Evolutionary conservation across 1,140 invertebrate species (phyloP).

Genomic region (Drosophila punjabiensis): DNA sequence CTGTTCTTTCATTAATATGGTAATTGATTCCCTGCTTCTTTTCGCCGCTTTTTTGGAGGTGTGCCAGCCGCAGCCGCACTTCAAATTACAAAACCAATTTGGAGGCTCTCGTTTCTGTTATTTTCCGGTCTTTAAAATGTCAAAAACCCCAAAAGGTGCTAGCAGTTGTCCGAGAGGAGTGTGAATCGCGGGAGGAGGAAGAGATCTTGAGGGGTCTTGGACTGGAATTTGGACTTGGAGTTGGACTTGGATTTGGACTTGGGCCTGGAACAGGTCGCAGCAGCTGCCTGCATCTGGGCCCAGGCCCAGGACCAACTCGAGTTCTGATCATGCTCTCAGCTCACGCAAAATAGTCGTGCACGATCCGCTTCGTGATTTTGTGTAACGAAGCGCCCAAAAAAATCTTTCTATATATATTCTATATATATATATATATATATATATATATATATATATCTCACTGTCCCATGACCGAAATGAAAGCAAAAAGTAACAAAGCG

Average conservation of each 20-base stretch:
- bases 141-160: constrained; percentile 42
- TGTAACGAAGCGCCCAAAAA: constrained; percentile 83
- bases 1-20: background rate
- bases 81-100: constrained; percentile 46
- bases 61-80: constrained; percentile 18
- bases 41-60: background rate
- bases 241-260: background rate
- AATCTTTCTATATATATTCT: constrained; percentile 50
- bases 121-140: constrained; percentile 36
- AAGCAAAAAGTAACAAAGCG: constrained; percentile 69
- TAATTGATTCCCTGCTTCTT: background rate
- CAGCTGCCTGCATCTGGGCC: constrained; percentile 38
- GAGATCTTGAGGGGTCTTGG: background rate
- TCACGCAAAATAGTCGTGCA: constrained; percentile 86
- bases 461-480: constrained; percentile 70
- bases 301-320: constrained; percentile 43
- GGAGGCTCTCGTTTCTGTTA: constrained; percentile 23
- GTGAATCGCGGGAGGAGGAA: constrained; percentile 8
- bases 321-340: constrained; percentile 84
- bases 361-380: constrained; percentile 85
- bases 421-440: constrained; percentile 25
- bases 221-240: background rate
- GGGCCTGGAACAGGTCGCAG: constrained; percentile 39
- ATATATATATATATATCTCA: constrained; percentile 31
- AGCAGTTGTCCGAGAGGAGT: constrained; percentile 26